Evolutionary conservation across 37 sponge, comb jelly and placozoan genomes (phyloP).

Genomic region (Mnemiopsis leidyi): DNA sequence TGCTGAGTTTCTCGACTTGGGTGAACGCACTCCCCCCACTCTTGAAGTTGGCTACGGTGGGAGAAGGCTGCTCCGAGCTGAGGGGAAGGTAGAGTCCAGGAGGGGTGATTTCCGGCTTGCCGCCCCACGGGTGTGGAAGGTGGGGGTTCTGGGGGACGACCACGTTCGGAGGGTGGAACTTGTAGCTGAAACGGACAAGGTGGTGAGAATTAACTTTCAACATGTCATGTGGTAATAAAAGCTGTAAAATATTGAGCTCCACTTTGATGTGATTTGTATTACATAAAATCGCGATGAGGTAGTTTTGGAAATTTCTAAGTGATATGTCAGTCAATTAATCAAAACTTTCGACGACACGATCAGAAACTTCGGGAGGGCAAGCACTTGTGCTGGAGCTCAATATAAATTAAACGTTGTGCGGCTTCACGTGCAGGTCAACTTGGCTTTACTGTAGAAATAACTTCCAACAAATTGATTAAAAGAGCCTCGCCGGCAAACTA

Average conservation of each 20-base stretch:
- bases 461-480: neutral
- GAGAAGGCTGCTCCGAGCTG: neutral
- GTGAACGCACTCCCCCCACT: constrained; percentile 6
- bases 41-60: neutral
- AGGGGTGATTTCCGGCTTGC: neutral
- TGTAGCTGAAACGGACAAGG: constrained; percentile 14
- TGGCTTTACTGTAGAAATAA: neutral
- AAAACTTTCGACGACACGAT: neutral
- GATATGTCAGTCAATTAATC: neutral
- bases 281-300: neutral
- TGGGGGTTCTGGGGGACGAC: constrained; percentile 14
- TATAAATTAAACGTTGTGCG: neutral
- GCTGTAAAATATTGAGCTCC: neutral
- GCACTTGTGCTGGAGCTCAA: neutral
- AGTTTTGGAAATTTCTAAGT: neutral
- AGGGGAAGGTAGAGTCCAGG: neutral
- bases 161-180: constrained; percentile 25
- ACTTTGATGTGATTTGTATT: neutral
- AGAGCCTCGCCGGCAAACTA: neutral
- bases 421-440: neutral
- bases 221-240: too few species aligned
- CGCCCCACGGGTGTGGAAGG: neutral
- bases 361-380: neutral
- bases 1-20: constrained; percentile 7
- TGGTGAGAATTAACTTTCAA: neutral